A percentile compares a stretch with the other conserved stretches of the same genome.
phyloP scores from a whole-genome alignment of 2,888 invertebrate genomes.

The Drosophila cognata region DNA sequence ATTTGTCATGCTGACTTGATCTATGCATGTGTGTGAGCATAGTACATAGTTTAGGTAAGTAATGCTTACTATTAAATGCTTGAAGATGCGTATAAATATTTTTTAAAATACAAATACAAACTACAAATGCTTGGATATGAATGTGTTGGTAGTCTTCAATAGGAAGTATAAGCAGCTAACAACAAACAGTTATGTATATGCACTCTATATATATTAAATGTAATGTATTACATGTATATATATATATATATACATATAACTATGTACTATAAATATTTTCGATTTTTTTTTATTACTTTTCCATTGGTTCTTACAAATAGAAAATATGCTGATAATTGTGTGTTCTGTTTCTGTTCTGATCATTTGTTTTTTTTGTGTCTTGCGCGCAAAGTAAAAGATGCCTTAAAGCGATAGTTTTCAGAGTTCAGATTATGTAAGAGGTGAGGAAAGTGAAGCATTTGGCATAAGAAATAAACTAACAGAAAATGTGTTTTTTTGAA shows the following conservation, averaged over 20 bases:
- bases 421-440: not conserved
- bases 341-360: conserved; percentile 30
- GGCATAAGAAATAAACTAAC: conserved; percentile 25
- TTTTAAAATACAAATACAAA: conserved; percentile 71
- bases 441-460: conserved; percentile 20
- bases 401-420: conserved; percentile 14
- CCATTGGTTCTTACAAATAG: conserved; percentile 44
- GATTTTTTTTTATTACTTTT: conserved; percentile 14
- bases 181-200: conserved; percentile 72
- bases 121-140: conserved; percentile 72
- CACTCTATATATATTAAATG: conserved; percentile 48
- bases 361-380: conserved; percentile 32
- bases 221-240: conserved; percentile 45
- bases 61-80: conserved; percentile 39
- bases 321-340: conserved; percentile 53
- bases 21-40: conserved; percentile 28
- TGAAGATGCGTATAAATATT: conserved; percentile 46
- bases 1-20: conserved; percentile 30
- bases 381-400: conserved; percentile 57
- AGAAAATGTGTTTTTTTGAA: conserved; percentile 54
- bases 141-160: conserved; percentile 76
- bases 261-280: conserved; percentile 35
- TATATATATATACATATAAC: conserved; percentile 32
- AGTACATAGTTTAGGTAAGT: conserved; percentile 26
- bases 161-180: conserved; percentile 80